These are phyloP conservation scores for Triplophysa tibetana DNA, from an alignment of 2,113 vertebrate genomes.

Conservation along the genomic window DNA sequence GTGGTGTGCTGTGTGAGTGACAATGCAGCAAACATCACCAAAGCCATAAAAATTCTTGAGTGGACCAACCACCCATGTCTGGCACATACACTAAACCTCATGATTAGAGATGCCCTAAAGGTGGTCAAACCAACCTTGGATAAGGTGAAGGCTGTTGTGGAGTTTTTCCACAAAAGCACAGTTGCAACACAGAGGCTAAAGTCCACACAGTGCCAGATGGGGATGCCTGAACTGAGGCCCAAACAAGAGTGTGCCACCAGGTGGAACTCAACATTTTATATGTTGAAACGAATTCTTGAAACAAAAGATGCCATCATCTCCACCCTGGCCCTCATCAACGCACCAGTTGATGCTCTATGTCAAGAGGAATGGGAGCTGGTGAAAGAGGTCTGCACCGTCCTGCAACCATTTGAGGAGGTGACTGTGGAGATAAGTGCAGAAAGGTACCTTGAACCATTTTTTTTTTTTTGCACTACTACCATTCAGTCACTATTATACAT, in stretches of 20 bases:
- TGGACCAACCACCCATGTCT: constrained; percentile 45
- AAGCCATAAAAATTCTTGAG: constrained; percentile 33
- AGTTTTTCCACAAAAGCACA: constrained; percentile 42
- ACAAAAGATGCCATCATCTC: constrained; percentile 43
- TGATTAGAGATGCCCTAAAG: constrained; percentile 36
- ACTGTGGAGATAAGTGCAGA: constrained; percentile 45
- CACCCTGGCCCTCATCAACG: constrained; percentile 45
- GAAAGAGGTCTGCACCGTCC: constrained; percentile 32
- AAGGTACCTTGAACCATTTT: constrained; percentile 39
- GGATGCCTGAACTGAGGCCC: constrained; percentile 20
- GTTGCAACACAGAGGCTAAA: constrained; percentile 40
- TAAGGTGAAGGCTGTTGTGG: constrained; percentile 38
- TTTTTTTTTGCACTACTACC: background rate
- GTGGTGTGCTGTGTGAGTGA: constrained; percentile 49
- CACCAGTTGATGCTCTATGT: constrained; percentile 36
- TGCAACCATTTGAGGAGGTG: constrained; percentile 51
- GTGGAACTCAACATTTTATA: constrained; percentile 45
- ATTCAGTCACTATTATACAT: background rate
- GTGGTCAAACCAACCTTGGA: constrained; percentile 34
- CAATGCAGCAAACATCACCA: constrained; percentile 53
- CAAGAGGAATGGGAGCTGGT: constrained; percentile 43
- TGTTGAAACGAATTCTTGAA: constrained; percentile 37
- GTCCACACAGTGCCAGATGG: constrained; percentile 41
- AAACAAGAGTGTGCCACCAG: constrained; percentile 46
- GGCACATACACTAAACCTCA: constrained; percentile 32